These are phyloP conservation scores for Drosophila melanosoma DNA, from an alignment of 2,888 invertebrate genomes.

Conservation along the genomic window DNA sequence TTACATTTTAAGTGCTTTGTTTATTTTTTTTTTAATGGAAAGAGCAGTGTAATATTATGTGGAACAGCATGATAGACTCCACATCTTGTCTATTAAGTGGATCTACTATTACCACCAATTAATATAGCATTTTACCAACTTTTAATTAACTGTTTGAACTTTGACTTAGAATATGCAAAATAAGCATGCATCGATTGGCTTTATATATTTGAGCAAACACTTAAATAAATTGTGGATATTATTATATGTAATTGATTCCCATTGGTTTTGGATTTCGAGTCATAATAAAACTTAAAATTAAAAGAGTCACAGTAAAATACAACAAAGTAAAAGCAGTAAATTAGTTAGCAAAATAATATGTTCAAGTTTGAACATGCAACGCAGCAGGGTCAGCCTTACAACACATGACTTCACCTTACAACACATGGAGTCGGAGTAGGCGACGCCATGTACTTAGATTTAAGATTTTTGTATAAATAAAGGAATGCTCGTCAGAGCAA, in stretches of 20 bases:
- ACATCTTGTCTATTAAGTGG: neutral
- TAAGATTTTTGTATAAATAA: no score
- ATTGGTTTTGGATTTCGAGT: neutral
- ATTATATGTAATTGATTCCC: neutral
- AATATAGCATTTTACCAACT: neutral
- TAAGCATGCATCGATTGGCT: neutral
- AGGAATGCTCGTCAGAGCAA: no score
- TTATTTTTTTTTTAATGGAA: neutral
- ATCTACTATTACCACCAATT: neutral
- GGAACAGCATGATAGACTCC: neutral
- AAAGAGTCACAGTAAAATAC: neutral
- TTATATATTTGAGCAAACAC: neutral
- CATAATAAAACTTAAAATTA: neutral
- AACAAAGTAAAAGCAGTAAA: slow-evolving; percentile 14
- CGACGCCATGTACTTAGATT: no score
- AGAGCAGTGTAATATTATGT: neutral
- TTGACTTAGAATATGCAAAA: neutral
- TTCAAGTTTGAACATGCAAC: no score
- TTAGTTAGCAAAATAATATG: slow-evolving; percentile 2
- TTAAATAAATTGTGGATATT: neutral
- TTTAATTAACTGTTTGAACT: neutral
- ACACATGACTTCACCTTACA: no score
- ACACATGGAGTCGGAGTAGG: no score
- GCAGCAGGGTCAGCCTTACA: no score
- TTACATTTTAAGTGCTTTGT: neutral